phyloP scores from a whole-genome alignment of 2,797 vertebrate genomes.

The Dryobates pubescens region DNA sequence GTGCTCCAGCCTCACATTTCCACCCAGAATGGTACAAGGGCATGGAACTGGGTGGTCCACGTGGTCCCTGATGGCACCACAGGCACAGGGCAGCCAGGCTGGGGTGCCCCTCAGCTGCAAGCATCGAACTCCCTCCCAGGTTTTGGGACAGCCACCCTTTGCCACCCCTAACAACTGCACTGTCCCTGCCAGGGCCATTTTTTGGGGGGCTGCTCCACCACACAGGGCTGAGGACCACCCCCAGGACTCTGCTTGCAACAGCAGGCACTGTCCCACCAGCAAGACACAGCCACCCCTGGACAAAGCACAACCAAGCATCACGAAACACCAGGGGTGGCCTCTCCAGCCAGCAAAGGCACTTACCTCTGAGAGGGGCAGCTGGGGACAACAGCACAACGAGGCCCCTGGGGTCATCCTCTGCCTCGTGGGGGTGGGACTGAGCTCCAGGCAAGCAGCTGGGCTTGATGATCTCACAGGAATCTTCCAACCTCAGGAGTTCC shows the following conservation, averaged over 20 bases:
- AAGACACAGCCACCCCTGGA: fast-evolving
- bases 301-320: background rate
- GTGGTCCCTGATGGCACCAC: fast-evolving
- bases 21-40: fast-evolving
- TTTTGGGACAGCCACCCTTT: background rate
- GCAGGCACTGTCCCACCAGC: fast-evolving
- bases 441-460: no score
- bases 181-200: background rate
- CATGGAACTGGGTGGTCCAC: fast-evolving
- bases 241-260: background rate
- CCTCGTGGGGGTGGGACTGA: no score
- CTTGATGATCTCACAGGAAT: no score
- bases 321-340: fast-evolving
- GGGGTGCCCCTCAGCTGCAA: fast-evolving
- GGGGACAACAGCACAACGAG: no score
- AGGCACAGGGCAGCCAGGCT: fast-evolving
- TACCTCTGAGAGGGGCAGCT: no score
- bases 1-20: background rate
- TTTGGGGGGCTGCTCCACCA: background rate
- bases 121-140: fast-evolving
- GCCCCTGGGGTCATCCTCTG: no score
- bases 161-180: fast-evolving
- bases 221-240: background rate
- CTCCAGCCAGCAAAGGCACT: background rate
- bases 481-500: no score